A percentile compares a stretch with the other conserved stretches of the same genome.
These are phyloP conservation scores for Limosa lapponica DNA, from an alignment of 2,797 vertebrate species.

Conservation along the genomic window DNA sequence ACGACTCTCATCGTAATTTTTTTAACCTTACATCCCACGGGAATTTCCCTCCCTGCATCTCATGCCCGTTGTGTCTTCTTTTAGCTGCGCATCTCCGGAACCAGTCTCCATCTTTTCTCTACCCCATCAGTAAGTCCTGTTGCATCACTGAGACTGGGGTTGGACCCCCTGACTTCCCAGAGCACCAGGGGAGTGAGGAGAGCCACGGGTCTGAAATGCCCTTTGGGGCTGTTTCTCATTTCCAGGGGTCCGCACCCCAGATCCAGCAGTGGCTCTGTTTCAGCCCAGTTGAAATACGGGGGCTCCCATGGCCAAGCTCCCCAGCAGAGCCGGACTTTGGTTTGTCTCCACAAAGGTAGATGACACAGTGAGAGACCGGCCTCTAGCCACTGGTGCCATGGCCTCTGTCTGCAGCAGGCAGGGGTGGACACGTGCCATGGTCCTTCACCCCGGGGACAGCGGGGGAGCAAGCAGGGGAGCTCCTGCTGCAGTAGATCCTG, in stretches of 20 bases:
- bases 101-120: neutral
- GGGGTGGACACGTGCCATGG: rapidly evolving
- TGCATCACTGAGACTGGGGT: too few species aligned
- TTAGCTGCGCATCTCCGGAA: neutral
- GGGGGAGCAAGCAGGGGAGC: neutral
- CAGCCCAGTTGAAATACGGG: neutral
- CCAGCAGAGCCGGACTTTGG: neutral
- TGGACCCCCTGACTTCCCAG: neutral
- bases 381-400: rapidly evolving
- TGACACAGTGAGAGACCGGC: neutral
- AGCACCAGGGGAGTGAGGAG: neutral
- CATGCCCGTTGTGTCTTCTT: neutral
- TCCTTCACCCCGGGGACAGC: neutral
- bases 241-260: neutral
- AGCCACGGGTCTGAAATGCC: neutral
- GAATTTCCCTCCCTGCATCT: neutral
- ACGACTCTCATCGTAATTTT: neutral
- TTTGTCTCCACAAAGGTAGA: neutral
- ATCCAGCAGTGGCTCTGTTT: neutral
- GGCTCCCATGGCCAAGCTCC: neutral
- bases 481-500: rapidly evolving
- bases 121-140: neutral
- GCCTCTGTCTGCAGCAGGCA: neutral
- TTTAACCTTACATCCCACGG: neutral
- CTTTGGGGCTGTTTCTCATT: neutral